Percentiles rank a stretch among this genome's conserved stretches.
Evolutionary conservation across 2,797 vertebrate species (phyloP).

Genomic region (Notolepis coatsorum): DNA sequence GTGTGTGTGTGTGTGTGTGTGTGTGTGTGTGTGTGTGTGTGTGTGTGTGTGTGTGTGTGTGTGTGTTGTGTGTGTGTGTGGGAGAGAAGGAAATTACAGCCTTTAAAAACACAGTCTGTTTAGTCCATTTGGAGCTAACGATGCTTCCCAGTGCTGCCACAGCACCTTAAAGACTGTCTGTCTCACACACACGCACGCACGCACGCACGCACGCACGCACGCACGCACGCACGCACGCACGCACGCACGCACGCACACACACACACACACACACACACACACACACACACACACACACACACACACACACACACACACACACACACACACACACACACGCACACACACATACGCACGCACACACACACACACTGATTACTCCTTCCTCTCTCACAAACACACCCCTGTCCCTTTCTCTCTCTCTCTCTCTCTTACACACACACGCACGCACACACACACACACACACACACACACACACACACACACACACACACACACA

Average conservation of each 20-base stretch:
- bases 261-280: neutral
- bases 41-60: slow-evolving; percentile 1
- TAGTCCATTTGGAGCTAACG: slow-evolving; percentile 37
- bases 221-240: slow-evolving; percentile 31
- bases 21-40: slow-evolving; percentile 1
- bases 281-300: neutral
- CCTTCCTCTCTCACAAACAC: neutral
- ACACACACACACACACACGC: slow-evolving; percentile 9
- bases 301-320: neutral
- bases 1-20: slow-evolving; percentile 9
- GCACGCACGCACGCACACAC: slow-evolving; percentile 40
- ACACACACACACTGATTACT: neutral
- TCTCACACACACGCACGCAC: slow-evolving; percentile 22
- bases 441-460: slow-evolving; percentile 29
- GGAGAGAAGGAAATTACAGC: slow-evolving; percentile 28
- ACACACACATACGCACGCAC: slow-evolving; percentile 11
- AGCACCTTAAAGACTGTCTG: slow-evolving; percentile 51
- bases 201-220: slow-evolving; percentile 7
- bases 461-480: no score
- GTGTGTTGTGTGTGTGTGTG: slow-evolving; percentile 5
- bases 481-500: no score
- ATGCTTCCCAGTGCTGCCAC: slow-evolving; percentile 29
- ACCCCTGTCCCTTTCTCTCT: neutral
- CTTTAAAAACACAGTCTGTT: slow-evolving; percentile 48
- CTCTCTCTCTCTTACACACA: neutral